Evolutionary conservation across 1,140 invertebrate species (phyloP).

Genomic region (Drosophila mauritiana): DNA sequence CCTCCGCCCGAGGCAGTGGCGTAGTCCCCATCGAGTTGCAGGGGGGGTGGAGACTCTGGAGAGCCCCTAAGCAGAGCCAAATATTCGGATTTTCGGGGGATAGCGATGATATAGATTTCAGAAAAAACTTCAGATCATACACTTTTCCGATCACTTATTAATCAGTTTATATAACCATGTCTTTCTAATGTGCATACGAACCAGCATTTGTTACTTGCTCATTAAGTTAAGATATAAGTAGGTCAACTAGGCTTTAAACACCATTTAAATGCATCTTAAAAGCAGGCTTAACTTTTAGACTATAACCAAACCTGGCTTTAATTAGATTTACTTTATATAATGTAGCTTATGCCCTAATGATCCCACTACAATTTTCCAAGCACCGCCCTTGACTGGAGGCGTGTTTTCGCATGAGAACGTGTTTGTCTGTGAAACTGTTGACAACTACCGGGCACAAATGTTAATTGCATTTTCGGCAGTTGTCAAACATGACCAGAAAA

Average conservation of each 20-base stretch:
- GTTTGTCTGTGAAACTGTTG: constrained; percentile 27
- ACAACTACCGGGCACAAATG: constrained; percentile 73
- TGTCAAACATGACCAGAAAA: constrained; percentile 72
- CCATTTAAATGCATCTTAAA: neutral
- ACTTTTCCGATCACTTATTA: no score
- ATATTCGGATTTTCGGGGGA: no score
- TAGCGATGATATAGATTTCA: no score
- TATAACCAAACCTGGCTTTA: neutral
- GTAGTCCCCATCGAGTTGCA: constrained; percentile 16
- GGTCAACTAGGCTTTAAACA: no score
- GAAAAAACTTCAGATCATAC: no score
- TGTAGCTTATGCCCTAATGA: neutral
- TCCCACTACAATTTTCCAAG: neutral
- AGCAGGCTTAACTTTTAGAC: neutral
- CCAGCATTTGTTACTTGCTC: no score
- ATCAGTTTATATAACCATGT: no score
- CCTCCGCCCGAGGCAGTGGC: constrained; percentile 26
- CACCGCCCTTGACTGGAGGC: constrained; percentile 4
- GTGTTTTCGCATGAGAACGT: constrained; percentile 16
- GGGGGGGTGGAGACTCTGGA: neutral
- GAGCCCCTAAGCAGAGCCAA: no score
- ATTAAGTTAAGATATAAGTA: neutral
- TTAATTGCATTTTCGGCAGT: constrained; percentile 82
- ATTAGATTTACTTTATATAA: neutral
- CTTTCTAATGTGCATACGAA: no score